phyloP scores from a whole-genome alignment of 2,113 vertebrate species.

The Bucco capensis region DNA sequence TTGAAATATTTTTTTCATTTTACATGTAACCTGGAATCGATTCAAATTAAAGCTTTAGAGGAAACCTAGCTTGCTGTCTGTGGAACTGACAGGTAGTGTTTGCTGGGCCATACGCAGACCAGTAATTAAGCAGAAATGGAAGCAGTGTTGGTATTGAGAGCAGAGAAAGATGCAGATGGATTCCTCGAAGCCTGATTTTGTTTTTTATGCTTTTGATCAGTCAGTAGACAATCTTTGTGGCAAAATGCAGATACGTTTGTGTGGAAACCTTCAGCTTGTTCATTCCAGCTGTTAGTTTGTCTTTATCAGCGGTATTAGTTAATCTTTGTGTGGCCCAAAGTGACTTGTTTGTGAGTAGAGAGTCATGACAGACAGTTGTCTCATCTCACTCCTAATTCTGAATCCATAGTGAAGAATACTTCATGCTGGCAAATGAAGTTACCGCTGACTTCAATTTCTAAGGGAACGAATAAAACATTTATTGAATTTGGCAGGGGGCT shows the following conservation, averaged over 20 bases:
- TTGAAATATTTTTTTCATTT: not conserved
- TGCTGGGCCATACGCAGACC: not conserved
- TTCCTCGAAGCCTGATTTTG: not conserved
- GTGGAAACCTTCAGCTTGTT: not conserved
- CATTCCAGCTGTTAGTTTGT: not conserved
- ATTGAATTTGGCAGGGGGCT: not conserved
- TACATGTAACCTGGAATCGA: not conserved
- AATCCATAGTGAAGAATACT: not conserved
- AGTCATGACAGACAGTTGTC: not conserved
- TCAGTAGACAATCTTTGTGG: not conserved
- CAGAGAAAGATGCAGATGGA: rapidly evolving
- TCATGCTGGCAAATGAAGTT: not conserved
- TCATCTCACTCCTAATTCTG: not conserved
- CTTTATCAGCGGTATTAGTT: not conserved
- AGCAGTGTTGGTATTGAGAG: not conserved
- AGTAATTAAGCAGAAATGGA: not conserved
- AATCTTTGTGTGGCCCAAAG: not conserved
- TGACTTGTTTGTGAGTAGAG: not conserved
- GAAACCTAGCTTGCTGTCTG: not conserved
- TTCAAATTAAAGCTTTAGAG: not conserved
- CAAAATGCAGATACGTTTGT: not conserved
- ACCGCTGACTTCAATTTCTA: not conserved
- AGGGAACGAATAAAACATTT: not conserved
- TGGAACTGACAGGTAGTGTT: not conserved
- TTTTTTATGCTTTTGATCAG: not conserved